Percentiles rank a stretch among this genome's conserved stretches.
These are phyloP conservation scores for Mus pahari DNA, from an alignment of 2,113 vertebrate species.

Conservation along the genomic window DNA sequence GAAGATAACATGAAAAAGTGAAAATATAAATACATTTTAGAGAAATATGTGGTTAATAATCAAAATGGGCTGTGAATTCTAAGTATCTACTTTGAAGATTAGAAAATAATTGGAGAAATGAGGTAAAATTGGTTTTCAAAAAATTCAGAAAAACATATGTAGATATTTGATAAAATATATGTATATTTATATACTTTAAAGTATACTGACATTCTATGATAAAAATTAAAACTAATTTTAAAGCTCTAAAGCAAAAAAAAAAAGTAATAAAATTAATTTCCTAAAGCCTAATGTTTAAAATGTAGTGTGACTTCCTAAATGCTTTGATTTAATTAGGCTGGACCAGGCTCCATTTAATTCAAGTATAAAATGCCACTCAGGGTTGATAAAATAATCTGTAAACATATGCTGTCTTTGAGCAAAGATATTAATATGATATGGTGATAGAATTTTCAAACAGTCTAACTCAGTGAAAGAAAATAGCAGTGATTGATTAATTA, in stretches of 20 bases:
- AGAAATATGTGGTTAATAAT: neutral
- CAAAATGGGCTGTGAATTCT: neutral
- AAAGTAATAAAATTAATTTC: neutral
- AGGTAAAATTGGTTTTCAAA: neutral
- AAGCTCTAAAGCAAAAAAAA: slow-evolving; percentile 34
- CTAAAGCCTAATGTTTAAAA: slow-evolving; percentile 7
- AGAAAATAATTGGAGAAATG: neutral
- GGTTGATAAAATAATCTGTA: slow-evolving; percentile 26
- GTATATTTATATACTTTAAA: neutral
- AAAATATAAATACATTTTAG: neutral
- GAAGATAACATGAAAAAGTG: neutral
- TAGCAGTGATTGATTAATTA: neutral
- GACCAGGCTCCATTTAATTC: neutral
- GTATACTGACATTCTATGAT: neutral
- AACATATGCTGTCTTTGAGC: neutral
- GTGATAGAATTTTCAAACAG: neutral
- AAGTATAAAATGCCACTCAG: neutral
- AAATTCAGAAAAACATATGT: neutral
- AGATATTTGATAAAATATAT: neutral
- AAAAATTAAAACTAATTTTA: slow-evolving; percentile 36
- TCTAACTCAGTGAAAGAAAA: neutral
- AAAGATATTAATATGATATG: neutral
- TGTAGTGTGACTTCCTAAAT: neutral
- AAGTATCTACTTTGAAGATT: neutral
- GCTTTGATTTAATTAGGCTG: slow-evolving; percentile 25